Evolutionary conservation across 2,888 invertebrate species (phyloP), one percentile per base, ranked within the genome.

Genomic region (Chrysopilus asiliformis): DNA sequence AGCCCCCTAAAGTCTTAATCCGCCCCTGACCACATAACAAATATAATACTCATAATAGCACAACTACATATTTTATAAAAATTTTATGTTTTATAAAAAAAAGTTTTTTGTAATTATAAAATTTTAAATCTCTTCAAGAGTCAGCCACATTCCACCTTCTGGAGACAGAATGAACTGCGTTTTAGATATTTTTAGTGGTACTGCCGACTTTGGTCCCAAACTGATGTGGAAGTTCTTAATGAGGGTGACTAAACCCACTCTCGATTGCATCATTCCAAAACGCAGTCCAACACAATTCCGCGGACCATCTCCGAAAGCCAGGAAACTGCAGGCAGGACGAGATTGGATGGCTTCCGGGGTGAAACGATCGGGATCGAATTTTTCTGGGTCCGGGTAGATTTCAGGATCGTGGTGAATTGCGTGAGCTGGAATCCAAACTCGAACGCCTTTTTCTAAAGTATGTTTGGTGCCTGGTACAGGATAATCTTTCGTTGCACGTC

Each of bases 361-460:
- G 35, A 67, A 68, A 25, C 66, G 51, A 34, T 67, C 64, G 0
- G 67, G 68, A 22, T 60, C 56, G 39, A 64, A 68, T 40, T 52
- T 49, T 2, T 53, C 39, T 2, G 67, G 67, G 29, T 67, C 49
- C 2, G 62, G 55, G 47, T 59, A 67, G 38, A 60, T 56, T 10
- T 59, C 50, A 0, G 61, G 56, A 49, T 67, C 66, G 28, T 56
- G 49, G 40, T 68, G 67, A 20, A 68, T 55, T 10, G 56, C 56
- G 19, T 48, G 47, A 3, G 54, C 48, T 0, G 65, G 59, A 30
- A 67, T 56, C 4, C 50, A 38, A 0, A 64, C 47, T 3, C 36
- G 36, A 1, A 51, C 54, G 8, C 56, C 60, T n/a, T 58, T 56
- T 16, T 58, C 52, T 2, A 65, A 39, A 0, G 51, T 42, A 1